Evolutionary conservation across 2,113 vertebrate genomes (phyloP), one percentile per base, ranked within the genome.

Genomic region (Dolichotis patagonum): DNA sequence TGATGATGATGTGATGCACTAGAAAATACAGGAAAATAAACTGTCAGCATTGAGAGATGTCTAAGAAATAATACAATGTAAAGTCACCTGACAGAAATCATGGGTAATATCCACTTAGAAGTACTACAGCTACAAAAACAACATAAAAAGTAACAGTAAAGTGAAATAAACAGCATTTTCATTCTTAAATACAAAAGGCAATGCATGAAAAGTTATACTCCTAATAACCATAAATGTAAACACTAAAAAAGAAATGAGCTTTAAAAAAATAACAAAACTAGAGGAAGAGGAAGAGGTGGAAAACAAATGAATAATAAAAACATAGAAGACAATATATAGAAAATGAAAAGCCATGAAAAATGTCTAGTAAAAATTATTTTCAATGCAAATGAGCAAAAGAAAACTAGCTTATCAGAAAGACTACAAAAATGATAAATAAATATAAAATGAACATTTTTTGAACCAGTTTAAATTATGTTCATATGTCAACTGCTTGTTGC

Each of bases 281-380:
- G 8, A 80, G 77, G 80, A 20, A 87, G n/a, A 90, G n/a, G 56
- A 52, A 67, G 24, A 56, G 5, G 60, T 90, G 14, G 83, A 94
- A 95, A 10, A 83, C 49, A 78, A 82, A 22, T 90, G 12, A 95
- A 88, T 85, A 96, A 88, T 67, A 92, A 41, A 52, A 88, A 96
- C n/a, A 97, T 17, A 49, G 3, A 94, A 77, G 43, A 58, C 77
- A 81, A 89, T 6, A 78, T 38, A 81, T 16, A 46, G 43, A 69
- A 24, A 30, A 71, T 9, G 12, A 60, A 82, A 85, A 94, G 43
- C 6, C 49, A 73, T 88, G 58, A 78, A 75, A 88, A 52, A 67
- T 10, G 16, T 52, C 89, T 16, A 90, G 13, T 80, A 46, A 87
- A 19, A 35, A 46, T 75, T 52, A 52, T 38, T 88, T 65, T 54